Evolutionary conservation across 2,888 invertebrate genomes (phyloP).

Genomic region (Linnaemya vulpina): DNA sequence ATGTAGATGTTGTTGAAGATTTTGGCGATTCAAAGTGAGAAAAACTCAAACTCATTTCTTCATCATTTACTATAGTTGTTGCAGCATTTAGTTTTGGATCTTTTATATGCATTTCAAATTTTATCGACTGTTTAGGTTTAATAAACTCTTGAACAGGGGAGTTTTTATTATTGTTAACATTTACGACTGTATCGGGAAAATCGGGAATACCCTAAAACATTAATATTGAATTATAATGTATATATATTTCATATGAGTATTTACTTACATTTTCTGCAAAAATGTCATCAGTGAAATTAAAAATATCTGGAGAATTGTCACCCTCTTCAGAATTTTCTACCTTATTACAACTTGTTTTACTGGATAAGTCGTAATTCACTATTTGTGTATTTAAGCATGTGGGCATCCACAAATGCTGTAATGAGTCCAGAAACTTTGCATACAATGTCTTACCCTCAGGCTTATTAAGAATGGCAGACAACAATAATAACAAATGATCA

Average conservation of each 20-base stretch:
- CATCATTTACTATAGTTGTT: slow-evolving; percentile 48
- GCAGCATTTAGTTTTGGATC: slow-evolving; percentile 62
- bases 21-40: slow-evolving; percentile 25
- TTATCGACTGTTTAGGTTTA: neutral
- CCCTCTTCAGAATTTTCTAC: slow-evolving; percentile 7
- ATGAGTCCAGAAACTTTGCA: slow-evolving; percentile 78
- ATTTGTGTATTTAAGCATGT: slow-evolving; percentile 74
- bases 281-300: slow-evolving; percentile 57
- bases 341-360: slow-evolving; percentile 23
- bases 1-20: neutral
- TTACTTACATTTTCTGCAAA: slow-evolving; percentile 63
- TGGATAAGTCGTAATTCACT: slow-evolving; percentile 40
- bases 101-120: slow-evolving; percentile 22
- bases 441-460: slow-evolving; percentile 76
- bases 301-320: slow-evolving; percentile 52
- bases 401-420: slow-evolving; percentile 80
- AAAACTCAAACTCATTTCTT: slow-evolving; percentile 59
- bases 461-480: slow-evolving; percentile 80
- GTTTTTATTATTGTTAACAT: slow-evolving; percentile 31
- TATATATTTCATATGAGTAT: neutral
- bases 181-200: slow-evolving; percentile 79
- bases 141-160: neutral
- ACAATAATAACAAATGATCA: slow-evolving; percentile 80
- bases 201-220: slow-evolving; percentile 76
- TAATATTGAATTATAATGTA: neutral